Base-by-base conservation (phyloP, 2,888 invertebrate species). In the Amaurobius ferox region DNA sequence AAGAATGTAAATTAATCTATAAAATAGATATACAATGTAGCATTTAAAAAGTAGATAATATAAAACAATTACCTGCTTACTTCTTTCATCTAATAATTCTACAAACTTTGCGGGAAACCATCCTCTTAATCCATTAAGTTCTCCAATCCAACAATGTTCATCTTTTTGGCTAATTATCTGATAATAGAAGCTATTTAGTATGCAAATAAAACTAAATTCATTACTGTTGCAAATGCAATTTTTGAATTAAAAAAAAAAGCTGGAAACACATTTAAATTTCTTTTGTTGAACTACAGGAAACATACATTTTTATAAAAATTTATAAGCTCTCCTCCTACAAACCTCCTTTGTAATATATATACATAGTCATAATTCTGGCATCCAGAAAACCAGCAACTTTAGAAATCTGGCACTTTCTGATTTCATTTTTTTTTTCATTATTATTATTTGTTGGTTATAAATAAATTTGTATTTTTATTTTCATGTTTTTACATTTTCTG, bases 41-140 rank as follows among this genome's bases (percentile, higher is more conserved):
- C 1, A 13, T 48, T 7, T 11, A 32, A 39, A 19, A 72, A 30
- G n/a, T n/a, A n/a, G n/a, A n/a, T n/a, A n/a, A n/a, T n/a, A n/a
- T n/a, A n/a, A n/a, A 11, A 16, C 70, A 40, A 30, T 28, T 74
- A 89, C 89, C 90, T 95, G 94, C 90, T 97, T 97, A 91, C 97
- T 96, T 87, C 97, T 93, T 92, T 99, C 99, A 92, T 99, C 99
- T 66, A 99, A 93, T 66, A 98, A 93, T 92, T 98, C 96, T 0
- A 98, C 98, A 93, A 98, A 98, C 92, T 98, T 96, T 1, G 98
- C 98, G 29, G 98, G 98, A 92, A 98, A 98, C 98, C 98, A 98
- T 61, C 98, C 94, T 91, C 91, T 89, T 68, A 98, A 92, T 0
- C 98, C 98, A 93, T 98, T 98, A 68, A 99, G 92, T 91, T 99